phyloP scores from a whole-genome alignment of 2,113 vertebrate genomes.

The Hymenochirus boettgeri region DNA sequence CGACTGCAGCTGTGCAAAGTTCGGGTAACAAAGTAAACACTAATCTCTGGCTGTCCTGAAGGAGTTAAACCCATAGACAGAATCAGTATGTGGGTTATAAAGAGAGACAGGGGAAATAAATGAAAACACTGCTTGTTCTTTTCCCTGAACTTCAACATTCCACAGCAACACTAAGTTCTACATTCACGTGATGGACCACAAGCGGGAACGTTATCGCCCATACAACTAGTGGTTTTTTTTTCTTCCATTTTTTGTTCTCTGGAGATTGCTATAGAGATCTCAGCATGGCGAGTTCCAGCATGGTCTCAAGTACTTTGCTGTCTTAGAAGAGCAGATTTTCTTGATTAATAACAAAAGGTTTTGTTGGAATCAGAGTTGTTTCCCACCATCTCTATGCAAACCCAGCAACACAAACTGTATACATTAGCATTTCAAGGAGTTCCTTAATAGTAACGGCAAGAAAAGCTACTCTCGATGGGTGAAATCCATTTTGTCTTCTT shows the following conservation, averaged over 20 bases:
- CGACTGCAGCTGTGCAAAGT: not conserved
- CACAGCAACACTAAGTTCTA: slow-evolving; percentile 40
- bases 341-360: slow-evolving; percentile 79
- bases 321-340: slow-evolving; percentile 74
- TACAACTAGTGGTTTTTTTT: slow-evolving; percentile 48
- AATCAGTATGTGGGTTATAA: not conserved
- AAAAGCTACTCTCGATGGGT: slow-evolving; percentile 83
- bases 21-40: not conserved
- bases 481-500: slow-evolving; percentile 87
- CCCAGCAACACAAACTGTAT: slow-evolving; percentile 75
- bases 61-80: slow-evolving; percentile 13
- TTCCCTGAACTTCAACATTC: slow-evolving; percentile 32
- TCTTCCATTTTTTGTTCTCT: slow-evolving; percentile 49
- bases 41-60: not conserved
- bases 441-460: slow-evolving; percentile 79
- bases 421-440: slow-evolving; percentile 95
- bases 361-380: slow-evolving; percentile 72
- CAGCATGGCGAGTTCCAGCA: slow-evolving; percentile 52
- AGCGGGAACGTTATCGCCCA: slow-evolving; percentile 22
- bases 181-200: slow-evolving; percentile 39
- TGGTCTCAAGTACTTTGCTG: slow-evolving; percentile 59
- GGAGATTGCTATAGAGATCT: slow-evolving; percentile 58
- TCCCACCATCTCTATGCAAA: slow-evolving; percentile 86
- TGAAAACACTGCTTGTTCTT: not conserved
- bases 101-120: slow-evolving; percentile 29